These are phyloP conservation scores for Heliothis subflexa DNA, from an alignment of 1,140 invertebrate genomes.

Conservation along the genomic window DNA sequence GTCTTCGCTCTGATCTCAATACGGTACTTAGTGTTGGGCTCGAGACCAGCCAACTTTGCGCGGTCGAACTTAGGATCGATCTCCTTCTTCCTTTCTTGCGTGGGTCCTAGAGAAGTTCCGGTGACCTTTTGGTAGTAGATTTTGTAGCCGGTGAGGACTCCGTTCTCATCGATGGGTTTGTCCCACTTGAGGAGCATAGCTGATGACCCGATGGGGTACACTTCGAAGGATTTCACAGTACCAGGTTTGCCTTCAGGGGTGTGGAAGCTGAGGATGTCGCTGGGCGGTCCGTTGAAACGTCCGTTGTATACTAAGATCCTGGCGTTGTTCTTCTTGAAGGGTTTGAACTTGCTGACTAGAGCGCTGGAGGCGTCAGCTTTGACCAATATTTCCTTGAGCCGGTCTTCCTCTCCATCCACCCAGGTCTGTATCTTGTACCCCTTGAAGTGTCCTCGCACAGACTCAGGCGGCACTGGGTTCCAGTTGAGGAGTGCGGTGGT, in stretches of 20 bases:
- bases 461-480: conserved; percentile 92
- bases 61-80: conserved; percentile 92
- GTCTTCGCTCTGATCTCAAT: conserved; percentile 95
- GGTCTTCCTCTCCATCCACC: conserved; percentile 94
- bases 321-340: conserved; percentile 96
- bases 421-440: conserved; percentile 98
- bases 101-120: conserved; percentile 89
- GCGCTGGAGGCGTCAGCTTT: conserved; percentile 90
- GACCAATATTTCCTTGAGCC: conserved; percentile 92
- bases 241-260: conserved; percentile 98
- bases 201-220: conserved; percentile 94
- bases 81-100: conserved; percentile 91
- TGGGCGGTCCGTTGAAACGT: conserved; percentile 95
- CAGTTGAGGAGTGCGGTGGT: conserved; percentile 94
- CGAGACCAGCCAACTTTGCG: conserved; percentile 94
- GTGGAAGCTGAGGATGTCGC: conserved; percentile 93
- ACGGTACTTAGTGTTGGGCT: conserved; percentile 95
- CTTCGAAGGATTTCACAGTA: conserved; percentile 93
- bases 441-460: conserved; percentile 95
- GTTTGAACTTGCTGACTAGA: conserved; percentile 94
- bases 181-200: conserved; percentile 96
- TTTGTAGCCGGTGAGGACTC: conserved; percentile 96
- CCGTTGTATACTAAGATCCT: conserved; percentile 97
- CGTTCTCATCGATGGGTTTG: conserved; percentile 97
- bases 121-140: conserved; percentile 95